Evolutionary conservation across 1,140 invertebrate genomes (phyloP).

Genomic region (Plodia interpunctella): DNA sequence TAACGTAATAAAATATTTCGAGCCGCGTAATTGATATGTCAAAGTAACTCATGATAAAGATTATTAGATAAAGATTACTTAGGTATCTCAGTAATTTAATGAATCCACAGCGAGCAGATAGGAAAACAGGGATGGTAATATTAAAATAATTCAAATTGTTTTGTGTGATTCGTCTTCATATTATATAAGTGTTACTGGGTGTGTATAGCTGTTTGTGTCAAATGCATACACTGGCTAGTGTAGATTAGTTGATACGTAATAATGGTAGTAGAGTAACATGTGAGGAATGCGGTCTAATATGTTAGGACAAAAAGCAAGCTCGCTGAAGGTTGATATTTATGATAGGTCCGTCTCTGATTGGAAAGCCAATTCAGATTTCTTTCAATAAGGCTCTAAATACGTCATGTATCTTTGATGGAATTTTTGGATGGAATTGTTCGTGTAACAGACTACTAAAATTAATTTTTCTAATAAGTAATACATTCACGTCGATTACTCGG

Average conservation of each 20-base stretch:
- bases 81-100: conserved; percentile 68
- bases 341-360: conserved; percentile 32
- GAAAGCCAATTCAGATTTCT: background rate
- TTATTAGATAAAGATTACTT: conserved; percentile 69
- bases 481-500: conserved; percentile 51
- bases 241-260: conserved; percentile 57
- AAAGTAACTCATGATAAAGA: conserved; percentile 72
- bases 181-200: conserved; percentile 70
- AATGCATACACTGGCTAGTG: conserved; percentile 52
- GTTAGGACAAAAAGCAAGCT: conserved; percentile 36
- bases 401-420: conserved; percentile 39
- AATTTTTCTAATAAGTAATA: conserved; percentile 48
- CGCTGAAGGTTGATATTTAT: conserved; percentile 64
- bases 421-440: conserved; percentile 70
- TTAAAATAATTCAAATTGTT: conserved; percentile 64
- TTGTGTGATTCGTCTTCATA: conserved; percentile 68
- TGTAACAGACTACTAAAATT: conserved; percentile 44
- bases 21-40: conserved; percentile 76
- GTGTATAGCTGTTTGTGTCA: conserved; percentile 63
- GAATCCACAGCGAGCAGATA: conserved; percentile 69
- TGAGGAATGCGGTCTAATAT: conserved; percentile 37
- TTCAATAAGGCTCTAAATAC: background rate
- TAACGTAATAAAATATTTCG: conserved; percentile 70
- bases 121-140: conserved; percentile 74
- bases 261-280: conserved; percentile 27